Evolutionary conservation across 2,888 invertebrate genomes (phyloP).

Genomic region (Diaperis boleti): DNA sequence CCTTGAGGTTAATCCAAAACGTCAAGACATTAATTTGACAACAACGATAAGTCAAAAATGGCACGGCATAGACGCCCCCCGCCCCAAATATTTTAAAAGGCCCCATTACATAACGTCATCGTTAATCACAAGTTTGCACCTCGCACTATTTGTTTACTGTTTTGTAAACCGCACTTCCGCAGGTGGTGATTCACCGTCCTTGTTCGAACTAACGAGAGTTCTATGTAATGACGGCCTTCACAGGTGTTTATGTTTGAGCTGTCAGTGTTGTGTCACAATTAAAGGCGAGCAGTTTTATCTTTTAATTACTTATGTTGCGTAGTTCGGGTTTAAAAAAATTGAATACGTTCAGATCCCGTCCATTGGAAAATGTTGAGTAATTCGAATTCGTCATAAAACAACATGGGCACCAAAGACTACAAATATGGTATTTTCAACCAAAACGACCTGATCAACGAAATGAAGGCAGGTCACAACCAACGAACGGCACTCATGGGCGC

Average conservation of each 20-base stretch:
- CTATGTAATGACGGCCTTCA: conserved; percentile 11
- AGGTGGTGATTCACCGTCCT: conserved; percentile 8
- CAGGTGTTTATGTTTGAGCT: conserved; percentile 36
- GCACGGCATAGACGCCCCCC: too few species aligned
- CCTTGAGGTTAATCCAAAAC: too few species aligned
- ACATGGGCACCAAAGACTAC: conserved; percentile 50
- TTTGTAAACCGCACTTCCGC: not conserved
- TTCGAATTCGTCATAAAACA: conserved; percentile 2
- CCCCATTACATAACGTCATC: too few species aligned
- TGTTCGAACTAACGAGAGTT: conserved; percentile 20
- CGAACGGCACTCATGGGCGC: conserved; percentile 62
- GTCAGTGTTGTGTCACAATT: conserved; percentile 26
- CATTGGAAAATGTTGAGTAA: conserved; percentile 21
- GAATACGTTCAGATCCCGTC: conserved; percentile 18
- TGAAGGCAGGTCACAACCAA: conserved; percentile 47
- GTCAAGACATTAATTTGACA: too few species aligned
- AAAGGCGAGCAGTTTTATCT: conserved; percentile 13
- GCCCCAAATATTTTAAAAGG: too few species aligned
- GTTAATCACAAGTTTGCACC: too few species aligned
- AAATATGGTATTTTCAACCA: conserved; percentile 56
- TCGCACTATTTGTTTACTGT: not conserved
- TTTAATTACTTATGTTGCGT: conserved; percentile 19
- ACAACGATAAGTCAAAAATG: too few species aligned
- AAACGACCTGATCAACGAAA: conserved; percentile 55
- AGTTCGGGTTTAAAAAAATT: conserved; percentile 4